Evolutionary conservation across 2,113 vertebrate genomes (phyloP).

Genomic region (Ictalurus furcatus): DNA sequence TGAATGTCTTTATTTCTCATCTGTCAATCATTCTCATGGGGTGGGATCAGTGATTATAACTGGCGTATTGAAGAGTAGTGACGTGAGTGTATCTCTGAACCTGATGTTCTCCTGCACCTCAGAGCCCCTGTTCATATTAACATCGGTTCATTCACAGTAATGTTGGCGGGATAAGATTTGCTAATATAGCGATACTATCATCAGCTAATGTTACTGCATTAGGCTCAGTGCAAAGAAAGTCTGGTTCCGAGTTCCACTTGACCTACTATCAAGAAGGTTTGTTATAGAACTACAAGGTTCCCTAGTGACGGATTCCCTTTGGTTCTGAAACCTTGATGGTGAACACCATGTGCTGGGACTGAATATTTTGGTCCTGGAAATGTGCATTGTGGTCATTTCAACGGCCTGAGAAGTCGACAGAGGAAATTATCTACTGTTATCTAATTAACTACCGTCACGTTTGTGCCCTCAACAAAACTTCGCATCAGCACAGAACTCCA

Average conservation of each 20-base stretch:
- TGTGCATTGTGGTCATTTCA: neutral
- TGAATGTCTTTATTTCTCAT: neutral
- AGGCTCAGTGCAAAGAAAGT: neutral
- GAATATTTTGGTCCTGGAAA: slow-evolving; percentile 9
- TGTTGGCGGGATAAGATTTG: neutral
- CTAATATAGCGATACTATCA: slow-evolving; percentile 17
- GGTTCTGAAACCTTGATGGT: neutral
- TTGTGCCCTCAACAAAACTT: neutral
- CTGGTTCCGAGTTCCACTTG: neutral
- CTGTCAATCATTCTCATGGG: neutral
- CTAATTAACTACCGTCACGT: too few species aligned
- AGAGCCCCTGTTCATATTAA: neutral
- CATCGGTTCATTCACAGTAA: neutral
- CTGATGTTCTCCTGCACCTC: neutral
- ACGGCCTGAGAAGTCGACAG: slow-evolving; percentile 4
- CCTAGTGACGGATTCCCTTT: neutral
- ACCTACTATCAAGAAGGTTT: neutral
- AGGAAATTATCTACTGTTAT: neutral
- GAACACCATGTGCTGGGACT: neutral
- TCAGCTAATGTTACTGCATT: slow-evolving; percentile 1
- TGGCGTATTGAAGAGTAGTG: neutral
- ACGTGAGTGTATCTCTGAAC: neutral
- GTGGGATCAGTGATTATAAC: neutral
- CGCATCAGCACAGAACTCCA: too few species aligned
- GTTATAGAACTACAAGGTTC: neutral